Conservation (phyloP, 2,888 invertebrate species). For the Protodeltote pygarga region DNA sequence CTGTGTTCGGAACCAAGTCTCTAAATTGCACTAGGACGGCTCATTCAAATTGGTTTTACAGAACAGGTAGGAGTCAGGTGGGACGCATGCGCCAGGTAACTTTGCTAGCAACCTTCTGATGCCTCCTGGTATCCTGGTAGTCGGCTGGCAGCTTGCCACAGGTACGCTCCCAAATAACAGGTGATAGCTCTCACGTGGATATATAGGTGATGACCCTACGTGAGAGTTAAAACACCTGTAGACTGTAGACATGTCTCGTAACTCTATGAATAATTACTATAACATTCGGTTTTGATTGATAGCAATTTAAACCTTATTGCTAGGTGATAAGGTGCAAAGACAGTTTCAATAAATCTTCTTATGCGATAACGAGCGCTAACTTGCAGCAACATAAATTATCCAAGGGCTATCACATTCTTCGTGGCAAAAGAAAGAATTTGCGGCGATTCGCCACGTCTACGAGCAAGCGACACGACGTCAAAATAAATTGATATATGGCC, state of each 20-base stretch:
- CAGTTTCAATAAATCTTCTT: neutral
- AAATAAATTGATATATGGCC: conserved; percentile 42
- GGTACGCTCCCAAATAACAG: conserved; percentile 81
- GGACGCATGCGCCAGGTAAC: conserved; percentile 84
- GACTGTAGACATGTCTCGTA: conserved; percentile 20
- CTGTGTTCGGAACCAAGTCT: conserved; percentile 12
- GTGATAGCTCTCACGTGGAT: conserved; percentile 69
- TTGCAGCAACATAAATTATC: neutral
- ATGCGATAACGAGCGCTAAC: too few relatives aligned
- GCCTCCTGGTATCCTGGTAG: conserved; percentile 74
- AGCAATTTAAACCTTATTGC: conserved; percentile 17
- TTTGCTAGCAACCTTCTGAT: conserved; percentile 58
- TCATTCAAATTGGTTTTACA: conserved; percentile 59
- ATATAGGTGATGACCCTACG: conserved; percentile 68
- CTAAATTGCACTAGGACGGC: conserved; percentile 36
- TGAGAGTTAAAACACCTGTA: conserved; percentile 30
- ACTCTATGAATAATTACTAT: conserved; percentile 18
- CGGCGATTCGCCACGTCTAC: conserved; percentile 12
- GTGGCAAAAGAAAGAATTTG: conserved; percentile 9
- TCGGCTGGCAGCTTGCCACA: conserved; percentile 87
- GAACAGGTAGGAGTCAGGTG: conserved; percentile 76
- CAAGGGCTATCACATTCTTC: neutral
- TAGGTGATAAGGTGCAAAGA: conserved; percentile 10
- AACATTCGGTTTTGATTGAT: neutral
- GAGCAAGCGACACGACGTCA: conserved; percentile 36